Conservation (phyloP, 1,140 invertebrate genomes). For the Bombus polaris region DNA sequence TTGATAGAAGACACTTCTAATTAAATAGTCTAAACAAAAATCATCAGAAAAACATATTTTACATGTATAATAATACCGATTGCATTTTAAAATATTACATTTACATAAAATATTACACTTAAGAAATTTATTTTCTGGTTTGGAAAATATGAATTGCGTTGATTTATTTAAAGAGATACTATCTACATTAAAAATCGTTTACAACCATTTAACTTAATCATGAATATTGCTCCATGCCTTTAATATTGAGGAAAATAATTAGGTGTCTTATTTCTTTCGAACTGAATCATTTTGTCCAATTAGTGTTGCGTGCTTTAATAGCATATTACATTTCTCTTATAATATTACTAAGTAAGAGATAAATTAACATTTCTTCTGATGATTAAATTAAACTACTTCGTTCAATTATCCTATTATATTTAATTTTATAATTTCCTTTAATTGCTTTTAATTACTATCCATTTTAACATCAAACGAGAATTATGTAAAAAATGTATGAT, state of each 20-base stretch:
- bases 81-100: too few species aligned
- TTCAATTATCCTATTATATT: neutral
- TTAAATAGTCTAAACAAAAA: too few species aligned
- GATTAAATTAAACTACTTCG: neutral
- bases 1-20: too few species aligned
- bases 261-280: slow-evolving; percentile 2
- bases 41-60: too few species aligned
- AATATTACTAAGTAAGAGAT: neutral
- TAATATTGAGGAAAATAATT: neutral
- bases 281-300: slow-evolving; percentile 14
- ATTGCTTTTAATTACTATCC: too few species aligned
- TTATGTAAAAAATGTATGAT: neutral
- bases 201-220: neutral
- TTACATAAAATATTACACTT: neutral
- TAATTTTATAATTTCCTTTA: neutral
- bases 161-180: neutral
- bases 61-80: too few species aligned
- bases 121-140: neutral
- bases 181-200: neutral
- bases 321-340: slow-evolving; percentile 3
- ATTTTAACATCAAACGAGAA: neutral
- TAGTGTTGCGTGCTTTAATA: neutral
- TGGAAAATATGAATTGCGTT: neutral
- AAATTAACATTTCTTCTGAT: neutral
- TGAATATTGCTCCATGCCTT: neutral